Evolutionary conservation across 2,797 vertebrate genomes (phyloP), one percentile per base, ranked within the genome.

Genomic region (Gymnodraco acuticeps): DNA sequence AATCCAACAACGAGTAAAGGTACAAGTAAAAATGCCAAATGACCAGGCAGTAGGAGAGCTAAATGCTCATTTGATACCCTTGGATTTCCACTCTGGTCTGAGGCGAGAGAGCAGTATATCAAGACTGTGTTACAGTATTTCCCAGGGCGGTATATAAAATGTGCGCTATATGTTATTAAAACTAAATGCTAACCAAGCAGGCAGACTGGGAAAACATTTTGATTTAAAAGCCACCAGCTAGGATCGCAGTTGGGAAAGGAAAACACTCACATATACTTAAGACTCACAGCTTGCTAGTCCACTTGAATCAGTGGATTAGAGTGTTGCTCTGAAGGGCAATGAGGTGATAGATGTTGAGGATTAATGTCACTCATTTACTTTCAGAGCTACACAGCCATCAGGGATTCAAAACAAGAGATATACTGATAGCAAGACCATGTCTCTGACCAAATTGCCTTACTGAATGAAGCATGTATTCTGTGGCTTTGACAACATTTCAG

Each of bases 1-100:
- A 92, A 92, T 89, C 82, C 77, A 75, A 86, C 82, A 82, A 67
- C 19, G 71, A 86, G 80, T 83, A 78, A 76, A 86, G 69, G 82
- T 83, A 84, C 63, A 81, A 79, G 81, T 81, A 82, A 84, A 78
- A 84, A 88, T 60, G 70, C 45, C 4, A 62, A 88, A 79, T 33
- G 65, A 55, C 54, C 11, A 66, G 50, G 78, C 61, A 68, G 81
- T 62, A 75, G 61, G 68, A 80, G 78, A 53, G 77, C 56, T 38
- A 76, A 81, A 66, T 46, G 80, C 74, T 90, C 85, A 90, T 91
- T 82, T 86, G 81, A 90, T 80, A 81, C 86, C 81, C 84, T 86
- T 74, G 20, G 70, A 68, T 88, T 89, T 79, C 81, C 81, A 85
- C 70, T 71, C 67, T 84, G 70, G 65, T 84, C 52, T 64, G 8